Percentiles rank a stretch among this genome's conserved stretches.
Conservation (phyloP, 2,113 vertebrate genomes). For the Axis porcinus region DNA sequence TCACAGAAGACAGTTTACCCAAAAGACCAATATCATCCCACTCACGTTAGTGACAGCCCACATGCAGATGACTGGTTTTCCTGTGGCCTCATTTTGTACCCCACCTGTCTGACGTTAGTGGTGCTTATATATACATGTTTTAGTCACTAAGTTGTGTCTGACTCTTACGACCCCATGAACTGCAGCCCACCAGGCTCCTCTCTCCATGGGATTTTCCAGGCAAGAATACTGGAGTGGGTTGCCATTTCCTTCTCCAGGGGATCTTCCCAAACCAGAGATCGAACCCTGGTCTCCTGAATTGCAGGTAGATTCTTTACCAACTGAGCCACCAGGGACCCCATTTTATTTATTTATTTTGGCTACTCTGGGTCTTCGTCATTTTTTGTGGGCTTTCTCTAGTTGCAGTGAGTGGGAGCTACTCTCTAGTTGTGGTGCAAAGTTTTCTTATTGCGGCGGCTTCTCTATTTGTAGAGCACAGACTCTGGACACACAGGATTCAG, state of each 20-base stretch:
- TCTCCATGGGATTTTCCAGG: not conserved
- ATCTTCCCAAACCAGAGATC: not conserved
- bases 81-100: not conserved
- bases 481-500: not conserved
- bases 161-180: not conserved
- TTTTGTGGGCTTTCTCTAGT: not conserved
- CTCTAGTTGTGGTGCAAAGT: not conserved
- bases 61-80: not conserved
- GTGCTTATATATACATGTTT: not conserved
- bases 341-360: not conserved
- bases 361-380: not conserved
- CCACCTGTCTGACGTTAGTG: not conserved
- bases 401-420: not conserved
- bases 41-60: not conserved
- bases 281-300: not conserved
- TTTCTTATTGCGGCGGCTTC: not conserved
- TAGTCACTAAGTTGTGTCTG: not conserved
- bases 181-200: not conserved
- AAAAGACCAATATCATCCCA: not conserved
- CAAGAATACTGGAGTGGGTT: not conserved
- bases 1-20: not conserved
- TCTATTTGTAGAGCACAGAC: not conserved
- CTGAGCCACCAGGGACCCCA: not conserved
- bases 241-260: not conserved
- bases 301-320: not conserved